Conservation (phyloP, 30 jellyfish, hydroid and myxozoan genomes). For the Aurelia sp. region DNA sequence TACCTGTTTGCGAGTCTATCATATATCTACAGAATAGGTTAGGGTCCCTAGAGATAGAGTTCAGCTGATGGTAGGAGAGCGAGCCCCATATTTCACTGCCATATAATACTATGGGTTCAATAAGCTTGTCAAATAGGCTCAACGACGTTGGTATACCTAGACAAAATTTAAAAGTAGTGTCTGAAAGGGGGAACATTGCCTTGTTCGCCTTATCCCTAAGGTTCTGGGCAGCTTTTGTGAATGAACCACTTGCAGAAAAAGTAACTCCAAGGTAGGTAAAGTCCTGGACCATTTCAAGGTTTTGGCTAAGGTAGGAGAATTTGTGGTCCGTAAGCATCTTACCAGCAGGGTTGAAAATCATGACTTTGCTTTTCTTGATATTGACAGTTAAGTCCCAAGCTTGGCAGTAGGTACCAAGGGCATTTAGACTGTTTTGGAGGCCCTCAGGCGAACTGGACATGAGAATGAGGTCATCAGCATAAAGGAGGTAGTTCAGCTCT, state of each 20-base stretch:
- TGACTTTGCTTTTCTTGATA: conserved; percentile 4
- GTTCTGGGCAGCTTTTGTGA: not conserved
- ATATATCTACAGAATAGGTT: conserved; percentile 5
- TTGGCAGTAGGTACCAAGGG: conserved; percentile 4
- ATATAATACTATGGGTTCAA: conserved; percentile 19
- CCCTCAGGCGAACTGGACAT: not conserved
- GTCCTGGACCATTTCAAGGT: conserved; percentile 17
- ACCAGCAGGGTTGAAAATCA: conserved; percentile 11
- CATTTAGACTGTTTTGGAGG: not conserved
- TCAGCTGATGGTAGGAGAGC: conserved; percentile 5
- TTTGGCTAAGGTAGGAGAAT: conserved; percentile 3
- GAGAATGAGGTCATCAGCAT: not conserved
- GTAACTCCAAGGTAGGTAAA: conserved; percentile 16
- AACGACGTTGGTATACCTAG: not conserved
- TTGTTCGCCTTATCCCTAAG: conserved; percentile 16
- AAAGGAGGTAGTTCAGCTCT: not conserved
- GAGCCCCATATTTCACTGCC: conserved; percentile 15
- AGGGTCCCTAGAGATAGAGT: not conserved
- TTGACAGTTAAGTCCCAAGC: conserved; percentile 14
- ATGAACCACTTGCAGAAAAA: conserved; percentile 13
- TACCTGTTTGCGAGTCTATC: conserved; percentile 14
- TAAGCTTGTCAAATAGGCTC: not conserved
- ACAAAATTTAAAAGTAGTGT: conserved; percentile 21
- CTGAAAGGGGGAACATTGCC: conserved; percentile 4
- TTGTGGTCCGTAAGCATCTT: conserved; percentile 3